phyloP scores from a whole-genome alignment of 2,113 vertebrate species.

The Erinaceus europaeus region DNA sequence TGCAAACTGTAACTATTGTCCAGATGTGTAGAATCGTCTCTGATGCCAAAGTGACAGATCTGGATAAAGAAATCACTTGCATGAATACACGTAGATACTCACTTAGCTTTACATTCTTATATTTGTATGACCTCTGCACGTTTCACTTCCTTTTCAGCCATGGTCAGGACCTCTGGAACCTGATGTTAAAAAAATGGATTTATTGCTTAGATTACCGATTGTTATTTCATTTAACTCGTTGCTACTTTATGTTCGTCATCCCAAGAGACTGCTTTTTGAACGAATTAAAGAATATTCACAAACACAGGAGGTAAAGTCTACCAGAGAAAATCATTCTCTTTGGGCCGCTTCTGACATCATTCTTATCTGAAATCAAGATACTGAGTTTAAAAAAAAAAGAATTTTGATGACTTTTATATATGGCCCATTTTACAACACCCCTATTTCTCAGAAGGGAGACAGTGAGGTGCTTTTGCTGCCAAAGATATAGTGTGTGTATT shows the following conservation, averaged over 20 bases:
- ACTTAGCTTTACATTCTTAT: neutral
- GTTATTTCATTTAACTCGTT: slow-evolving; percentile 24
- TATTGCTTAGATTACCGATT: neutral
- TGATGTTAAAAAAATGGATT: neutral
- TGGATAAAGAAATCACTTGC: neutral
- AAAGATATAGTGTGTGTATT: slow-evolving; percentile 38
- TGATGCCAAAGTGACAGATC: neutral
- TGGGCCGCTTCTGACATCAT: neutral
- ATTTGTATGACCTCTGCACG: neutral
- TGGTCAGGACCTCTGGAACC: neutral
- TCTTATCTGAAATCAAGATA: slow-evolving; percentile 34
- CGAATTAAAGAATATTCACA: neutral
- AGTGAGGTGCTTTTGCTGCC: neutral
- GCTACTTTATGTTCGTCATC: neutral
- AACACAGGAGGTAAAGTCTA: neutral
- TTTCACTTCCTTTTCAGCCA: neutral
- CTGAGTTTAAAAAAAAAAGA: neutral
- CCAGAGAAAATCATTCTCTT: neutral
- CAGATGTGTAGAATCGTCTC: neutral
- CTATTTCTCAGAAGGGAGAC: slow-evolving; percentile 36
- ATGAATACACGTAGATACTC: neutral
- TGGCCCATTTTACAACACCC: neutral
- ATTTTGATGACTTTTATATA: neutral
- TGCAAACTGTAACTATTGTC: neutral
- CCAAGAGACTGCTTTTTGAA: slow-evolving; percentile 5